Base-by-base conservation (phyloP, 2,888 invertebrate genomes). In the Drosophila putrida region DNA sequence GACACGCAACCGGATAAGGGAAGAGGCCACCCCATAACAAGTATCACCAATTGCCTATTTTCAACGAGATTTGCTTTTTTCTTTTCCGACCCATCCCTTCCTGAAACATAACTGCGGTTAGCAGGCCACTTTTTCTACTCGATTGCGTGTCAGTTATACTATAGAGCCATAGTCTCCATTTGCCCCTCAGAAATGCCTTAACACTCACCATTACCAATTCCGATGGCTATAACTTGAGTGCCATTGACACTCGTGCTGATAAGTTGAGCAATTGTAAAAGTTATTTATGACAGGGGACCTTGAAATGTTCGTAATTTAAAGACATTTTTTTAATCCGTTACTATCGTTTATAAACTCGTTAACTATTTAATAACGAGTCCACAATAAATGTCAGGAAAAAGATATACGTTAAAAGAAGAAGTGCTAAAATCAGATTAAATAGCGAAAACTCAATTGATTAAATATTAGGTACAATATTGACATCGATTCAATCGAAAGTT, bases 121-220 rank as follows among this genome's bases (percentile, higher is more conserved):
- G 55, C 51, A 33, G 47, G 60, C 72, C 46, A 53, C 46, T 62
- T 54, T 50, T 65, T 77, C 61, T 43, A 44, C 41, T 51, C 68
- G 80, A 73, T 85, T 86, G 86, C 81, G 81, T 82, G 81, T 43
- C 83, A 66, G 67, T 68, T 74, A 78, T 81, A 51, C 66, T 74
- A 78, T 81, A 51, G 78, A 74, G 75, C 68, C 53, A 75, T 71
- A 75, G 41, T 20, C 49, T 31, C 43, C 36, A 15, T 43, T 25
- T 6, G 20, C 1, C 31, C 28, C 4, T 41, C 13, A 8, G 50
- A 31, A 4, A 13, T 38, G 27, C 28, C n/a, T 38, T 11, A 20
- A 36, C 36, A 31, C 10, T 31, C 13, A 15, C n/a, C 6, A 41
- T 39, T 27, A 43, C 50, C 43, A 35, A 55, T 28, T 55, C 49